A percentile compares a stretch with the other conserved stretches of the same genome.
Evolutionary conservation across 2,797 vertebrate genomes (phyloP).

Genomic region (Typhlichthys eigenmanni): DNA sequence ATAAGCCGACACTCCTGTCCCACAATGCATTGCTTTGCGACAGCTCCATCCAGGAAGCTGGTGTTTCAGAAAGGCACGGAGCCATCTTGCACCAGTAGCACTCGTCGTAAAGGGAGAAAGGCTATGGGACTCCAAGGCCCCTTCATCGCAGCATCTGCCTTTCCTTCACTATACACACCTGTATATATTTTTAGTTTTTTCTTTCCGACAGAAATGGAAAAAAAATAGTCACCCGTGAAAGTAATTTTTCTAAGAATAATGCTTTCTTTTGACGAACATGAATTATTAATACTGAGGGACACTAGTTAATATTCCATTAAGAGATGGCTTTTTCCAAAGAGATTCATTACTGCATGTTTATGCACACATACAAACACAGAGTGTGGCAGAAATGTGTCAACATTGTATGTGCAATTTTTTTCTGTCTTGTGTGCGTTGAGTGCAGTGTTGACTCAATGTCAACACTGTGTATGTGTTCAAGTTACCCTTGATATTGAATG

Average conservation of each 20-base stretch:
- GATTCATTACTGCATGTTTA: constrained; percentile 65
- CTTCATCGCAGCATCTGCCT: constrained; percentile 66
- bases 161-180: constrained; percentile 47
- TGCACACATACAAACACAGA: constrained; percentile 72
- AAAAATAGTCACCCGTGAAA: constrained; percentile 61
- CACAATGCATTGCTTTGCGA: constrained; percentile 83
- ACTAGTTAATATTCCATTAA: constrained; percentile 77
- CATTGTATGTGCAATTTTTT: constrained; percentile 23
- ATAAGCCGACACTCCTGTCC: constrained; percentile 76
- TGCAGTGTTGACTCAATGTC: constrained; percentile 3
- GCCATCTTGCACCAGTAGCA: constrained; percentile 81
- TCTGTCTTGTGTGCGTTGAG: constrained; percentile 11
- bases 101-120: constrained; percentile 77
- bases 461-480: constrained; percentile 39
- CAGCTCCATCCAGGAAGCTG: constrained; percentile 80
- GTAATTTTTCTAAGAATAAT: constrained; percentile 72
- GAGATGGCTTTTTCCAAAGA: constrained; percentile 86
- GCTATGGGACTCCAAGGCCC: constrained; percentile 56
- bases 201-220: constrained; percentile 82
- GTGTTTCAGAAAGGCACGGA: constrained; percentile 85
- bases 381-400: constrained; percentile 13
- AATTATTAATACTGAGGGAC: constrained; percentile 78
- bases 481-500: constrained; percentile 30
- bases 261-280: constrained; percentile 74
- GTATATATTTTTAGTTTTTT: constrained; percentile 72